Conservation (phyloP, 2,797 vertebrate genomes). For the Masticophis lateralis region DNA sequence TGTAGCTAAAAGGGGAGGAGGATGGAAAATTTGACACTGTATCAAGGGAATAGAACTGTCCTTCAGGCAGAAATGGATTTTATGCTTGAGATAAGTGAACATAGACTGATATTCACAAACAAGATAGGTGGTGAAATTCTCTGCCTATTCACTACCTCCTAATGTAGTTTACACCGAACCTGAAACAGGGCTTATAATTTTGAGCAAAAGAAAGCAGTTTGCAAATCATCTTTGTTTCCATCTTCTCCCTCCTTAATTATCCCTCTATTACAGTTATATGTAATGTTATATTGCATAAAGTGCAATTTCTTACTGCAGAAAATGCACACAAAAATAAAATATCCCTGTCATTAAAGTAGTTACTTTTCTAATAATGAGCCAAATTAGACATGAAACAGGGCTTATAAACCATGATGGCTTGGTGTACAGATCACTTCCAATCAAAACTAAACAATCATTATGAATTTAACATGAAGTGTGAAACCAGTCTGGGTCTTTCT, state of each 20-base stretch:
- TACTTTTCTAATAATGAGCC: neutral
- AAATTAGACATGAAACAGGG: neutral
- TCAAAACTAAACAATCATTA: neutral
- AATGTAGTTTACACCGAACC: neutral
- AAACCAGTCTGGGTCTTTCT: neutral
- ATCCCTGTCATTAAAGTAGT: neutral
- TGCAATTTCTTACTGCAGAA: neutral
- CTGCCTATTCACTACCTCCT: neutral
- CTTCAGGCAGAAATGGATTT: neutral
- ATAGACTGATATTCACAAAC: neutral
- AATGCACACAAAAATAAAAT: neutral
- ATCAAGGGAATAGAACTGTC: neutral
- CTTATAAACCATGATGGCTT: neutral
- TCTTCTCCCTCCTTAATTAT: neutral
- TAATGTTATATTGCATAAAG: too few relatives aligned
- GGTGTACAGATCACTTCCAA: neutral
- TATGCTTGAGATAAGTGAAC: neutral
- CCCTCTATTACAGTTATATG: neutral
- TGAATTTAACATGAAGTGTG: neutral
- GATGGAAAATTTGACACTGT: neutral
- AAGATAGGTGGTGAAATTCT: neutral
- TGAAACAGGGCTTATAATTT: neutral
- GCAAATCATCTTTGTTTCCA: neutral
- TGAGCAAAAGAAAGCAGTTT: neutral
- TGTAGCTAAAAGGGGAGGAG: neutral